A percentile compares a stretch with the other conserved stretches of the same genome.
Evolutionary conservation across 2,797 vertebrate genomes (phyloP).

Genomic region (Morelia viridis): DNA sequence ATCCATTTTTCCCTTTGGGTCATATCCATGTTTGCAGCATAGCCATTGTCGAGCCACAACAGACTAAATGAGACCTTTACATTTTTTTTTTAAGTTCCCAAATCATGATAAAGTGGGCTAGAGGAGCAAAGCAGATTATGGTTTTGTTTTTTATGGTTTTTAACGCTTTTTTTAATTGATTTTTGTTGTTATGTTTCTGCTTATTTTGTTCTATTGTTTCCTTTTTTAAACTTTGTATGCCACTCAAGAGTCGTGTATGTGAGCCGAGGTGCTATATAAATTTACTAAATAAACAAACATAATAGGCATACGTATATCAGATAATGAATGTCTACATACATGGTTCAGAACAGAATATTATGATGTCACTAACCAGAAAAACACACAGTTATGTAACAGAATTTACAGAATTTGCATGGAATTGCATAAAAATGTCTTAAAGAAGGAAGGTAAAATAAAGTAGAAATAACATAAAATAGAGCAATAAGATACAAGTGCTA

Average conservation of each 20-base stretch:
- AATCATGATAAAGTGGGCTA: neutral
- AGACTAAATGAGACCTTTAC: neutral
- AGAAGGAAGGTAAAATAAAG: neutral
- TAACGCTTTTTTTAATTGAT: neutral
- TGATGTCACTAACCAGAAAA: neutral
- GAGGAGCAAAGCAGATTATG: neutral
- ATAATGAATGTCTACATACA: neutral
- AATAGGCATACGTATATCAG: neutral
- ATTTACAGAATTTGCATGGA: neutral
- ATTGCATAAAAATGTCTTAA: neutral
- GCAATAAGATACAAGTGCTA: neutral
- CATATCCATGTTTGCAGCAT: neutral
- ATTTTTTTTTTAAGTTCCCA: neutral
- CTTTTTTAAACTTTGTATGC: neutral
- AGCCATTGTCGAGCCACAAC: neutral
- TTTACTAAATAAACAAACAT: neutral
- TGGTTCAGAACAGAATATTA: neutral
- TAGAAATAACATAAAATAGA: neutral
- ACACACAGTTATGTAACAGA: neutral
- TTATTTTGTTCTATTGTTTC: neutral
- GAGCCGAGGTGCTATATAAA: neutral
- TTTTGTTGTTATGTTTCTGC: neutral
- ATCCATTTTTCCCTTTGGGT: neutral
- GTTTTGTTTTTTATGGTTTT: neutral
- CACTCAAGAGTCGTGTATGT: neutral